These are phyloP conservation scores for Nebria brevicollis DNA, from an alignment of 2,888 invertebrate genomes.

Conservation along the genomic window DNA sequence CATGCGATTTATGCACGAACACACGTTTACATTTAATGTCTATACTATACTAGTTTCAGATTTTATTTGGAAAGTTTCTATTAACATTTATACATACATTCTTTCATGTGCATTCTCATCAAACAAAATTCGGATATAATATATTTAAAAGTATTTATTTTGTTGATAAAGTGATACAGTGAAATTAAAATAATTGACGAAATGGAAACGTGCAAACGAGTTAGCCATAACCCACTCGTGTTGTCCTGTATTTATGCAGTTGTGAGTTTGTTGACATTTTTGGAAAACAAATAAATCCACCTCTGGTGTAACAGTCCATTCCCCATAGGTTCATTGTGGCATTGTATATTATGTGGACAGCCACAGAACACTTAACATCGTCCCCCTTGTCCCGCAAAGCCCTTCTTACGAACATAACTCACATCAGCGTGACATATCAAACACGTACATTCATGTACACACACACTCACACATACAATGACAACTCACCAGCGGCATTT, in stretches of 20 bases:
- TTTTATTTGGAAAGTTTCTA: no score
- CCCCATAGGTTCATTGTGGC: background rate
- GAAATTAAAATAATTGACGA: no score
- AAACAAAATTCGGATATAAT: no score
- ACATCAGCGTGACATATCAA: background rate
- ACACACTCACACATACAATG: background rate
- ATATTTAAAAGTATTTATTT: no score
- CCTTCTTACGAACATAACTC: background rate
- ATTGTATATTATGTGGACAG: background rate
- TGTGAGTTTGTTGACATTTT: background rate
- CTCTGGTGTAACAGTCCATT: background rate
- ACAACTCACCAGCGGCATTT: slow-evolving; percentile 12
- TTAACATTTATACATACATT: no score
- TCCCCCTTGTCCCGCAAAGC: background rate
- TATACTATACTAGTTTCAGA: no score
- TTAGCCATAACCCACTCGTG: no score
- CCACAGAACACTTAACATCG: background rate
- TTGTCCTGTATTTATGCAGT: background rate
- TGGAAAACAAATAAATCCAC: background rate
- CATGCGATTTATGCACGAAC: no score
- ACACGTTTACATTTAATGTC: no score
- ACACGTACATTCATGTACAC: background rate
- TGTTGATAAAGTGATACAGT: no score
- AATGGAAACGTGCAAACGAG: no score
- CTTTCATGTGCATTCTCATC: no score